Evolutionary conservation across 2,888 invertebrate genomes (phyloP), one percentile per base, ranked within the genome.

Genomic region (Chorisops tibialis): DNA sequence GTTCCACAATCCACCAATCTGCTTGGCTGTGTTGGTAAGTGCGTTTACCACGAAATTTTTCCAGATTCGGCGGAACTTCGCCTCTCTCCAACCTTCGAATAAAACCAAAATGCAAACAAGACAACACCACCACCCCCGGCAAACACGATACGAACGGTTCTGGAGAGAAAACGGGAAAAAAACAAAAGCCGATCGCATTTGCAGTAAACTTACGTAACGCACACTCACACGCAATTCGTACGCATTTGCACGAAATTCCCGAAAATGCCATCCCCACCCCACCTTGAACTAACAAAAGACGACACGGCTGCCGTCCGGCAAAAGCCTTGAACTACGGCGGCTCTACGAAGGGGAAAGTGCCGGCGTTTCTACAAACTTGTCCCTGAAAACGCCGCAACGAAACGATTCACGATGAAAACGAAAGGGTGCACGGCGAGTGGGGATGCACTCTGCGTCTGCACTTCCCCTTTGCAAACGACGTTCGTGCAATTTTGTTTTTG

Each of bases 161-260:
- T n/a, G n/a, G n/a, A 2, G 30, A 30, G 2, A 30, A 30, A 30
- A 5, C 7, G 30, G 30, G 30, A 9, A 5, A 30, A 30, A 30
- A 30, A 30, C 30, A 30, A 30, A 30, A 30, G 3, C 30, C 30
- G 30, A 30, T 30, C 30, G 30, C 30, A 30, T 30, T 30, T 30
- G 30, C 14, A 24, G 4, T 7, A 50, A 47, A 21, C 47, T 43
- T 16, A 38, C 58, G 82, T 71, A 70, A 66, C 79, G 80, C 73
- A 79, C 80, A 78, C 81, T 80, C 81, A 81, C 82, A 81, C 81
- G 81, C 81, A 6, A 79, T 79, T 79, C 80, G 80, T 81, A 80
- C 81, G 81, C n/a, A 47, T 47, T 54, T 21, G n/a, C n/a, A n/a
- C 30, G 3, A 11, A n/a, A 12, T 16, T 37, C 6, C 45, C 38